Evolutionary conservation across 1,140 invertebrate genomes (phyloP).

Genomic region (Batillaria attramentaria): DNA sequence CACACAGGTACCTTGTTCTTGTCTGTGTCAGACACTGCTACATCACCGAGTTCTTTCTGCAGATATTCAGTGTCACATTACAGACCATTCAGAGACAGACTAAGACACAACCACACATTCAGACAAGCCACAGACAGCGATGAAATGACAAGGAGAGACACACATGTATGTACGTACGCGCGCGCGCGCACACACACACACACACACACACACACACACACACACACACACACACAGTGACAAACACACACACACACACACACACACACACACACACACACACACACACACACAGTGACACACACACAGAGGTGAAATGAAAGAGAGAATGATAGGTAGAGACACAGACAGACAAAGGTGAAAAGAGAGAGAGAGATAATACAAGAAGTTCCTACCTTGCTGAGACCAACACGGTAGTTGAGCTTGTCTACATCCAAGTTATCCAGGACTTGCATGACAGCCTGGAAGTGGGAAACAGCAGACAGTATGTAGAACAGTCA

Average conservation of each 20-base stretch:
- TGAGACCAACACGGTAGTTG: conserved; percentile 90
- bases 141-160: not conserved
- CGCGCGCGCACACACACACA: conserved; percentile 10
- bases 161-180: not conserved
- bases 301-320: not conserved
- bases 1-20: no score
- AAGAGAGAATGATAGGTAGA: not conserved
- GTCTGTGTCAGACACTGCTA: no score
- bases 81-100: not conserved
- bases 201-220: not conserved
- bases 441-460: conserved; percentile 76
- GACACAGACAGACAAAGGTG: not conserved
- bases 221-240: not conserved
- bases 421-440: conserved; percentile 89
- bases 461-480: conserved; percentile 76
- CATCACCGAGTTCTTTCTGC: no score
- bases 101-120: not conserved
- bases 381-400: conserved; percentile 84
- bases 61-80: no score
- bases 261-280: not conserved
- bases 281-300: not conserved
- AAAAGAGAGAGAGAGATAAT: not conserved
- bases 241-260: not conserved
- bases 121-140: not conserved
- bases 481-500: no score